A percentile compares a stretch with the other conserved stretches of the same genome.
phyloP scores from a whole-genome alignment of 2,797 vertebrate genomes.

The Microctenopoma lineatum region DNA sequence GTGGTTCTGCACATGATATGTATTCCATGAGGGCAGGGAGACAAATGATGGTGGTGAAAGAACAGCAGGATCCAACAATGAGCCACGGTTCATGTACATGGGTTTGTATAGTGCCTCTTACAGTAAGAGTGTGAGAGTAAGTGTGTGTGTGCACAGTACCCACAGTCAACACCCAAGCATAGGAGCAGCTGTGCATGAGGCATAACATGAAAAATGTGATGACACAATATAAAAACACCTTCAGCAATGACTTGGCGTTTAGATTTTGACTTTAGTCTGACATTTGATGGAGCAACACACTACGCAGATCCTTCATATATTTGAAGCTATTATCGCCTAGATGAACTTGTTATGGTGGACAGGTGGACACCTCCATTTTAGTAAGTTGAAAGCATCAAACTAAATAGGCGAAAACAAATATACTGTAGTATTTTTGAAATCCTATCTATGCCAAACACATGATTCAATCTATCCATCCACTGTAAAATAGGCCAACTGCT shows the following conservation, averaged over 20 bases:
- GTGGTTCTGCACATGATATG: not conserved
- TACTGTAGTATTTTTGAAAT: too few species aligned
- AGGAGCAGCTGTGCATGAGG: slow-evolving; percentile 56
- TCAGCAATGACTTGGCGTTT: slow-evolving; percentile 10
- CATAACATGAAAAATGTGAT: slow-evolving; percentile 50
- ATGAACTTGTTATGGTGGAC: too few species aligned
- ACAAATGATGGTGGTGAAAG: slow-evolving; percentile 25
- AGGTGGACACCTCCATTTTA: too few species aligned
- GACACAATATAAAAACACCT: slow-evolving; percentile 48
- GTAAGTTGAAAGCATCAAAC: too few species aligned
- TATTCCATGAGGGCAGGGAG: slow-evolving; percentile 6
- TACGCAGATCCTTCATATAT: not conserved
- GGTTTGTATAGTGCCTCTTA: not conserved
- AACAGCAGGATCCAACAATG: slow-evolving; percentile 1
- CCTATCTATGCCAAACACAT: too few species aligned
- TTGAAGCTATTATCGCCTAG: not conserved
- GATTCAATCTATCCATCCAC: too few species aligned
- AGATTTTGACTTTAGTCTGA: not conserved
- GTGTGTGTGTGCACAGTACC: slow-evolving; percentile 12
- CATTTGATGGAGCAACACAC: not conserved
- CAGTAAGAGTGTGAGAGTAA: slow-evolving; percentile 1
- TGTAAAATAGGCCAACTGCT: too few species aligned
- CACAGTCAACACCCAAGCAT: slow-evolving; percentile 17
- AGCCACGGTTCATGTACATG: not conserved
- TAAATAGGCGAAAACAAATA: too few species aligned